Evolutionary conservation across 1,140 invertebrate genomes (phyloP).

Genomic region (Magallana gigas): DNA sequence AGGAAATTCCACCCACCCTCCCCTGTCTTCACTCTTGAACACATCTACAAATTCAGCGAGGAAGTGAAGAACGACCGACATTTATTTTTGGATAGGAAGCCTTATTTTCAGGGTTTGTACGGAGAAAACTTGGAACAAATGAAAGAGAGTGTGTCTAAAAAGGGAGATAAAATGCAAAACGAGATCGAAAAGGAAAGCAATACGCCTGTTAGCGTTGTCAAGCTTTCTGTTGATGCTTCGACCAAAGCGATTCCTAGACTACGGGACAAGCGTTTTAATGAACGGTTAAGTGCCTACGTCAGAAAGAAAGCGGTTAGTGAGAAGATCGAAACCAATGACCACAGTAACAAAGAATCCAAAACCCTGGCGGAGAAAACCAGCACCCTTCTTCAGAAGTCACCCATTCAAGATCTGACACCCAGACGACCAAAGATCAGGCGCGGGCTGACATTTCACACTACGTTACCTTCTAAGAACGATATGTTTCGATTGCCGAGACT

Average conservation of each 20-base stretch:
- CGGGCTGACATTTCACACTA: constrained; percentile 1
- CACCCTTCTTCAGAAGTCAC: constrained; percentile 6
- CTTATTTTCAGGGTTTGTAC: constrained; percentile 36
- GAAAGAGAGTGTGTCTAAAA: constrained; percentile 11
- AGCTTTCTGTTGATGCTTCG: constrained; percentile 38
- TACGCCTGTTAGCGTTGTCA: constrained; percentile 37
- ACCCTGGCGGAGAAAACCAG: constrained; percentile 7
- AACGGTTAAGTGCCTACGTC: constrained; percentile 44
- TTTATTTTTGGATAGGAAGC: constrained; percentile 36
- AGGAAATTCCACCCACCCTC: constrained; percentile 35
- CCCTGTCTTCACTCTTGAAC: constrained; percentile 40
- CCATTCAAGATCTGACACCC: background rate
- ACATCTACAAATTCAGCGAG: constrained; percentile 50
- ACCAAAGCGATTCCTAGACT: background rate
- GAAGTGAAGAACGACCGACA: constrained; percentile 43
- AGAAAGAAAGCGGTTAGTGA: constrained; percentile 13
- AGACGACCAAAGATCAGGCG: constrained; percentile 19
- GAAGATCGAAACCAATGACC: background rate
- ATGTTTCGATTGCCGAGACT: background rate
- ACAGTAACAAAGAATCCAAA: constrained; percentile 6
- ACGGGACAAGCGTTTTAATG: constrained; percentile 44
- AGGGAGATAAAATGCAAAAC: background rate
- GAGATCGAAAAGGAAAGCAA: background rate
- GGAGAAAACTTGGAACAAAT: background rate
- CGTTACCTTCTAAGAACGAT: background rate